These are phyloP conservation scores for Dolichoris vasculosae DNA, from an alignment of 1,140 invertebrate species.

Conservation along the genomic window DNA sequence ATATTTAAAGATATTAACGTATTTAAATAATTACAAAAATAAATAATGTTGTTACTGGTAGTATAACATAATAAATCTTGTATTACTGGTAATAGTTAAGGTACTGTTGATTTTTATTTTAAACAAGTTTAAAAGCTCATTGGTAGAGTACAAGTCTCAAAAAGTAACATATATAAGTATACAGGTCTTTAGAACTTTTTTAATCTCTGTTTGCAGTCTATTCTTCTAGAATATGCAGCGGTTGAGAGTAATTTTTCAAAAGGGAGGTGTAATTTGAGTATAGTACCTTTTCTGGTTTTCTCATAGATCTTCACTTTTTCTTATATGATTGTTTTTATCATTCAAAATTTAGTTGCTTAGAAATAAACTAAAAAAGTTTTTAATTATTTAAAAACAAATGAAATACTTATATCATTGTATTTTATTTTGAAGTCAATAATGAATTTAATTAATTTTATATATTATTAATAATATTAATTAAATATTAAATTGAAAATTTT, in stretches of 20 bases:
- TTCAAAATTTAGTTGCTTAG: background rate
- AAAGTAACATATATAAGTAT: slow-evolving; percentile 22
- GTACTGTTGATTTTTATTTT: background rate
- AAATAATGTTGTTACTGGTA: too few relatives aligned
- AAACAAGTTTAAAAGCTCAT: slow-evolving; percentile 30
- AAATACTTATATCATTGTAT: too few relatives aligned
- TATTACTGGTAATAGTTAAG: too few relatives aligned
- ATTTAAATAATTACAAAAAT: too few relatives aligned
- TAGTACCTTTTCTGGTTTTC: background rate
- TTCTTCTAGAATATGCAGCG: background rate
- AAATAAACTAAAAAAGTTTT: too few relatives aligned
- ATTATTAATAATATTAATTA: too few relatives aligned
- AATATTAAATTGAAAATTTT: too few relatives aligned
- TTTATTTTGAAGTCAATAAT: too few relatives aligned
- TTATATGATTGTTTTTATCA: background rate
- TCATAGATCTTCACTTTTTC: background rate
- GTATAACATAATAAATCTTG: too few relatives aligned
- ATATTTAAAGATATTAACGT: too few relatives aligned
- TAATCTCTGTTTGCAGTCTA: slow-evolving; percentile 37
- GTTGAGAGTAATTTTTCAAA: slow-evolving; percentile 27
- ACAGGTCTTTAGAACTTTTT: slow-evolving; percentile 23
- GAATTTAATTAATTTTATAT: too few relatives aligned
- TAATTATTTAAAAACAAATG: too few relatives aligned
- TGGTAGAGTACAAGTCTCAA: slow-evolving; percentile 6
- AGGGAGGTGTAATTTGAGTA: slow-evolving; percentile 9